Percentiles rank a stretch among this genome's conserved stretches.
Conservation (phyloP, 2,888 invertebrate species). For the Graphium colonna region DNA sequence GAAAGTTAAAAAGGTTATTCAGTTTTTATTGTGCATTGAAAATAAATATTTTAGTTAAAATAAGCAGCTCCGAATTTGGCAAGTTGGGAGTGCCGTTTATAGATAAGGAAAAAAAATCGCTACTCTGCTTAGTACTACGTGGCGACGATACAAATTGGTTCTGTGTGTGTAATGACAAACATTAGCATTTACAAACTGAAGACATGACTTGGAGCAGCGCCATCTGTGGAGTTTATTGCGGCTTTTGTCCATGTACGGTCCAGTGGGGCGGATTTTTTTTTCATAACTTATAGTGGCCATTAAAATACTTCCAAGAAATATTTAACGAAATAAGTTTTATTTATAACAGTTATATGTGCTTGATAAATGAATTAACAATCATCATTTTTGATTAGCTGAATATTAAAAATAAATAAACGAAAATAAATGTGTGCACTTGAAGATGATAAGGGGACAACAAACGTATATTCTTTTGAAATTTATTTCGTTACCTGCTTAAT, state of each 20-base stretch:
- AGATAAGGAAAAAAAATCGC: conserved; percentile 29
- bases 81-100: conserved; percentile 21
- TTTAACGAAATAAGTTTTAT: conserved; percentile 8
- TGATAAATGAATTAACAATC: neutral
- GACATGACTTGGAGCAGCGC: conserved; percentile 39
- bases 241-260: conserved; percentile 49
- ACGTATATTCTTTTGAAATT: no score
- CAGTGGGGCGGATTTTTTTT: conserved; percentile 37
- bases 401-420: no score
- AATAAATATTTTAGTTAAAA: neutral
- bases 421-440: no score
- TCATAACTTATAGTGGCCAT: conserved; percentile 44
- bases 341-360: neutral
- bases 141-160: conserved; percentile 53
- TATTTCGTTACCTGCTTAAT: no score
- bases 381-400: no score
- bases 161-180: conserved; percentile 52
- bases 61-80: conserved; percentile 10
- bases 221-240: conserved; percentile 56
- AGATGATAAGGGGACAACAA: no score
- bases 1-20: no score
- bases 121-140: conserved; percentile 34
- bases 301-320: conserved; percentile 7
- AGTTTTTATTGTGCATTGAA: no score
- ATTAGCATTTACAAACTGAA: conserved; percentile 50